These are phyloP conservation scores for Luffia ferchaultella DNA, from an alignment of 2,888 invertebrate species.

Conservation along the genomic window DNA sequence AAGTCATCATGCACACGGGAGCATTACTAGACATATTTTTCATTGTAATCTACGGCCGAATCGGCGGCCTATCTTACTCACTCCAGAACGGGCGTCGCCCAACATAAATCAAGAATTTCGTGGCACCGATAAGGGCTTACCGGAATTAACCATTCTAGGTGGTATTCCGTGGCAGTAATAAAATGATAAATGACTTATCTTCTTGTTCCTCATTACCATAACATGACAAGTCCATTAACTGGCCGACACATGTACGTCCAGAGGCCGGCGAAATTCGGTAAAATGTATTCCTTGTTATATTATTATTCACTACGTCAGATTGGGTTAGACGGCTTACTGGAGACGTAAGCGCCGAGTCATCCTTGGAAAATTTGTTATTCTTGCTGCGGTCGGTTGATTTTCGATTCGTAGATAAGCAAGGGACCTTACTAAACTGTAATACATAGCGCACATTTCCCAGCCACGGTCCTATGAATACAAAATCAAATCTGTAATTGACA, in stretches of 20 bases:
- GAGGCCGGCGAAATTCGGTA: slow-evolving; percentile 20
- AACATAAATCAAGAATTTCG: slow-evolving; percentile 41
- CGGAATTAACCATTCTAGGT: slow-evolving; percentile 32
- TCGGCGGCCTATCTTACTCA: slow-evolving; percentile 3
- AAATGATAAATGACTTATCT: slow-evolving; percentile 53
- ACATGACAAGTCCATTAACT: slow-evolving; percentile 62
- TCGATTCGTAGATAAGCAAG: slow-evolving; percentile 31
- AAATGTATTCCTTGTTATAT: slow-evolving; percentile 25
- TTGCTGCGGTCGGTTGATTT: slow-evolving; percentile 33
- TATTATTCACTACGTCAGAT: slow-evolving; percentile 28
- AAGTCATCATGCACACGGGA: slow-evolving; percentile 17
- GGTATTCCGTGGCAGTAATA: slow-evolving; percentile 30
- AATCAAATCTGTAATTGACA: neutral
- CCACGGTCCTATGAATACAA: neutral
- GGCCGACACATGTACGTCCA: slow-evolving; percentile 30
- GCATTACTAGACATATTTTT: slow-evolving; percentile 22
- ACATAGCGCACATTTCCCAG: neutral
- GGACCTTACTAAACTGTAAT: neutral
- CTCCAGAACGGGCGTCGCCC: slow-evolving; percentile 15
- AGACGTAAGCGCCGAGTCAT: slow-evolving; percentile 31
- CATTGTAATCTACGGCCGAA: slow-evolving; percentile 29
- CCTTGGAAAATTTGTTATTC: slow-evolving; percentile 37
- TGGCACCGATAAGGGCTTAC: slow-evolving; percentile 30
- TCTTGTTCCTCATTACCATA: slow-evolving; percentile 51
- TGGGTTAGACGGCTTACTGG: slow-evolving; percentile 19